Evolutionary conservation across 1,140 invertebrate species (phyloP), one percentile per base, ranked within the genome.

Genomic region (Anastatus disparis): DNA sequence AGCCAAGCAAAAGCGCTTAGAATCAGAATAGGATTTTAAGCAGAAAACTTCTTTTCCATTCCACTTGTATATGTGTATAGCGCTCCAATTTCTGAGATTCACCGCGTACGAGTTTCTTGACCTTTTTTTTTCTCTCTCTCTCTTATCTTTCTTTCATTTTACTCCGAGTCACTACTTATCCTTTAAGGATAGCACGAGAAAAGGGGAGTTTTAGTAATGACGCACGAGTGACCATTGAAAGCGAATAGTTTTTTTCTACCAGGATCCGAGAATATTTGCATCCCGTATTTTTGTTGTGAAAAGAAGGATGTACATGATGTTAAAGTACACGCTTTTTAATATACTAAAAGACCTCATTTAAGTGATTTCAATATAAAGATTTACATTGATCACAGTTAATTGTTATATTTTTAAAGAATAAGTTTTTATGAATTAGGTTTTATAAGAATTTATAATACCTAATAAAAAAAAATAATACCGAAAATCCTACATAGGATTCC

Each of bases 1-100:
- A 40, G 56, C 27, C 29, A 31, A 31, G n/a, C n/a, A n/a, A n/a
- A n/a, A n/a, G 42, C 71, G 70, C 76, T 78, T 77, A 70, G 68
- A 70, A 64, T 58, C 40, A 70, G 29, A 70, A 56, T 70, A 64
- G 52, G 68, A 70, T 70, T 64, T 70, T 70, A 64, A 63, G 52
- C 59, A 70, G 61, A 64, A 70, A 70, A 64, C 55, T 70, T 70
- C 46, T 53, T 53, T 40, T 17, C 35, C 17, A 58, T 59, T 55
- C 64, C 27, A 66, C 69, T 56, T 9, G 50, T 72, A 63, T 58
- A 48, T 22, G 38, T 22, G 50, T 62, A 27, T n/a, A n/a, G n/a
- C 48, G 44, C 29, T 61, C 53, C 40, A 29, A 64, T 66, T 71
- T 71, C 68, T 71, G 62, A 62, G 40, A 77, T 73, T 71, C 76